Conservation (phyloP, 92 coral and sea anemone species). For the Heliopora coerulea region DNA sequence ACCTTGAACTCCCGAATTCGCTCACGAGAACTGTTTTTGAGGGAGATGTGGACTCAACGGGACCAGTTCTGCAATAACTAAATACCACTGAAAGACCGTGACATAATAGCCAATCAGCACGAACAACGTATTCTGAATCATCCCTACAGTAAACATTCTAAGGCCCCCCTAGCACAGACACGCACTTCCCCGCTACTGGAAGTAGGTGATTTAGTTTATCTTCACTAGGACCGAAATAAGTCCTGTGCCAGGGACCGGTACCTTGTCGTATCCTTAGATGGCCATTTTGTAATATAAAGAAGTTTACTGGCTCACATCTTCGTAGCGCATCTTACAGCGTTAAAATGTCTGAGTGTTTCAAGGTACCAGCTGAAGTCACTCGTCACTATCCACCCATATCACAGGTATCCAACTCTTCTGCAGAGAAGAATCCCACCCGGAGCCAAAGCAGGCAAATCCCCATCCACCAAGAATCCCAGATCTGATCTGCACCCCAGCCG, state of each 20-base stretch:
- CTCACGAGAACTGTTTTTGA: slow-evolving; percentile 40
- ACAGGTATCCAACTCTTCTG: too few species aligned
- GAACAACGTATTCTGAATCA: slow-evolving; percentile 52
- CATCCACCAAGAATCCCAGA: too few species aligned
- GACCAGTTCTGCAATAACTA: slow-evolving; percentile 50
- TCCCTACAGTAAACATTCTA: slow-evolving; percentile 57
- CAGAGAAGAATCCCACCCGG: too few species aligned
- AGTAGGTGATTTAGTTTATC: slow-evolving; percentile 48
- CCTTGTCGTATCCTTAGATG: not conserved
- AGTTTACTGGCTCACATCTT: slow-evolving; percentile 5
- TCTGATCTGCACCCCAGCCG: too few species aligned
- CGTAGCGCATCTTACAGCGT: slow-evolving; percentile 23
- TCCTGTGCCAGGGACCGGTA: slow-evolving; percentile 42
- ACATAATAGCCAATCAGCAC: slow-evolving; percentile 40
- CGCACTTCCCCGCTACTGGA: not conserved
- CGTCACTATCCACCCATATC: too few species aligned
- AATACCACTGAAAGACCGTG: slow-evolving; percentile 32
- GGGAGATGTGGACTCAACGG: slow-evolving; percentile 69
- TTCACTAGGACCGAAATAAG: slow-evolving; percentile 47
- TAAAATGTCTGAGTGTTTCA: slow-evolving; percentile 29
- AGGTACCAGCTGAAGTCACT: slow-evolving; percentile 11
- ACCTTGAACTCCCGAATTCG: slow-evolving; percentile 55
- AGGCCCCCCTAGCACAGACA: slow-evolving; percentile 20
- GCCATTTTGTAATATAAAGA: slow-evolving; percentile 7
- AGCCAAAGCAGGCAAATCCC: too few species aligned